phyloP scores from a whole-genome alignment of 2,797 vertebrate genomes.

The Novumbra hubbsi region DNA sequence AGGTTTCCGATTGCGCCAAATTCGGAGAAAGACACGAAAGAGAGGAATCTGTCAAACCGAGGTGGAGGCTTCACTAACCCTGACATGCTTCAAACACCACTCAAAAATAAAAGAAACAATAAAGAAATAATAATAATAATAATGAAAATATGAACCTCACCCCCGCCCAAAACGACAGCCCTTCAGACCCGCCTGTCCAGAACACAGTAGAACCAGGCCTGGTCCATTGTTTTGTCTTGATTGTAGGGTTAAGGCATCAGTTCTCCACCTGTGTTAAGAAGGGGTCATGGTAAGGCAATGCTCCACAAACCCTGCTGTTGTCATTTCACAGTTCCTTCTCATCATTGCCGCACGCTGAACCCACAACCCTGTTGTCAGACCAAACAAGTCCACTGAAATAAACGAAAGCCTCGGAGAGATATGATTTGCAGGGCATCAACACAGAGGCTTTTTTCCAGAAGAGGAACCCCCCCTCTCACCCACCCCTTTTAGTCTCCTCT shows the following conservation, averaged over 20 bases:
- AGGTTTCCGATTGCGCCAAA: slow-evolving; percentile 29
- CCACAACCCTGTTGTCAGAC: slow-evolving; percentile 31
- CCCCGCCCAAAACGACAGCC: neutral
- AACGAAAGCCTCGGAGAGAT: slow-evolving; percentile 49
- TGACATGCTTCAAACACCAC: neutral
- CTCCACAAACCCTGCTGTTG: slow-evolving; percentile 37
- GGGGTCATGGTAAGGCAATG: slow-evolving; percentile 58
- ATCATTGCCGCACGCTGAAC: slow-evolving; percentile 28
- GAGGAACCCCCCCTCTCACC: slow-evolving; percentile 46
- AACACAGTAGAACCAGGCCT: neutral
- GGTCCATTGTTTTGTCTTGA: slow-evolving; percentile 31
- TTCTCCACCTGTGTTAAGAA: slow-evolving; percentile 46
- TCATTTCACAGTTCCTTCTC: slow-evolving; percentile 39
- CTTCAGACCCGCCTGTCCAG: neutral
- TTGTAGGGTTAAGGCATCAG: slow-evolving; percentile 36
- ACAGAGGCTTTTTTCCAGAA: slow-evolving; percentile 28
- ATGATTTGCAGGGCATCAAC: slow-evolving; percentile 54
- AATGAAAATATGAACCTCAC: no score
- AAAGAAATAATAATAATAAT: no score
- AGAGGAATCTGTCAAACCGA: neutral
- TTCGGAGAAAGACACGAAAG: neutral
- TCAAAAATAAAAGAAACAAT: neutral
- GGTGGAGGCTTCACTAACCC: neutral
- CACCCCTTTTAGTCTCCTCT: slow-evolving; percentile 55
- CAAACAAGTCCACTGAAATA: slow-evolving; percentile 59